Evolutionary conservation across 1,140 invertebrate species (phyloP).

Genomic region (Pogonus chalceus): DNA sequence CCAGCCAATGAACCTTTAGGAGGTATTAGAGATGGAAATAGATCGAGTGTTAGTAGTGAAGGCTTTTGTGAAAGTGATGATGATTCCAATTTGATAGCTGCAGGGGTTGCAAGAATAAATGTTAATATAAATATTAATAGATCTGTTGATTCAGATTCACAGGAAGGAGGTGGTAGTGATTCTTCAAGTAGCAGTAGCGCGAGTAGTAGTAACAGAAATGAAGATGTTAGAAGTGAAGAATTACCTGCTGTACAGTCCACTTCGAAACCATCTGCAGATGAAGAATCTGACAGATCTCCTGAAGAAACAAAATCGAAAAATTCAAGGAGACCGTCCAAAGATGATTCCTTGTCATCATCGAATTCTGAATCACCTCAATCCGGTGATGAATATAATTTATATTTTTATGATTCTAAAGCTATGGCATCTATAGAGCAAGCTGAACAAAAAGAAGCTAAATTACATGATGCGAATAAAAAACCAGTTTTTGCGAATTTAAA

Average conservation of each 20-base stretch:
- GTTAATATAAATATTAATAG: constrained; percentile 27
- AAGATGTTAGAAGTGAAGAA: constrained; percentile 1
- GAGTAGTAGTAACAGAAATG: constrained; percentile 17
- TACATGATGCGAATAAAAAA: constrained; percentile 16
- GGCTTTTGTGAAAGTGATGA: constrained; percentile 91
- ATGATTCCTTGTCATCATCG: constrained; percentile 47
- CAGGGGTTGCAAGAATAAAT: constrained; percentile 30
- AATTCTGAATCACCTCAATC: constrained; percentile 63
- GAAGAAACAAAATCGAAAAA: constrained; percentile 34
- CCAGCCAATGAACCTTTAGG: constrained; percentile 18
- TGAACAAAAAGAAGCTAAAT: constrained; percentile 9
- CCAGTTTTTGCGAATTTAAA: constrained; percentile 53
- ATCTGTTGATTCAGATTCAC: constrained; percentile 58
- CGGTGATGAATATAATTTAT: constrained; percentile 74
- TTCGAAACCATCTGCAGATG: constrained; percentile 8
- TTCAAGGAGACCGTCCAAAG: constrained; percentile 49
- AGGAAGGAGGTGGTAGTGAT: constrained; percentile 33
- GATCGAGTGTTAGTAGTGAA: constrained; percentile 88
- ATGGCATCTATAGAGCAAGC: constrained; percentile 7
- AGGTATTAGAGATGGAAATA: constrained; percentile 58
- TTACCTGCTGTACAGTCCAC: constrained; percentile 12
- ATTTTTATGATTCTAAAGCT: constrained; percentile 65
- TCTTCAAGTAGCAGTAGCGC: constrained; percentile 30
- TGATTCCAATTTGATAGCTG: constrained; percentile 45
- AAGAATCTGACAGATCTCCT: neutral